Base-by-base conservation (phyloP, 2,797 vertebrate species). In the Anas acuta region DNA sequence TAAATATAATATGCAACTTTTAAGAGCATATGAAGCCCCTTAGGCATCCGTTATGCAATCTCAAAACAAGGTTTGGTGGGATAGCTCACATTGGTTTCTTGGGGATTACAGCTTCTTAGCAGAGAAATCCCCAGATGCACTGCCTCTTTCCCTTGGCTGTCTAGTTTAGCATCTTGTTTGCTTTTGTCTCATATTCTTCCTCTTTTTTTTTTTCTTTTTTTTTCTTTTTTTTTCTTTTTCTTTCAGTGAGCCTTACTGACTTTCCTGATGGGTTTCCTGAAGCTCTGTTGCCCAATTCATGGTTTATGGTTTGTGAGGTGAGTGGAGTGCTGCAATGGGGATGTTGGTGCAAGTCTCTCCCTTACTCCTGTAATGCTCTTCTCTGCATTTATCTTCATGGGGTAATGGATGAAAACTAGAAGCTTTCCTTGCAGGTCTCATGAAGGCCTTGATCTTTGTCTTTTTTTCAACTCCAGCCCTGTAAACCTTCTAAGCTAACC, bases 41-140 rank as follows among this genome's bases (percentile, higher is more conserved):
- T 4, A 26, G 51, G 76, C 72, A 89, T 64, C 39, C 22, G 33
- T 13, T 23, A 1, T 0, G 2, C 0, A 0, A 7, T 39, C 54
- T 54, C 8, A 9, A 61, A 57, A 81, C 6, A 2, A 33, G 57
- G n/a, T 79, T 49, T 49, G 74, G 82, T 65, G 61, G 13, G 57
- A 53, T 21, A 88, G 73, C 77, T 89, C 3, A 0, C 39, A 33
- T 18, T 80, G 84, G 62, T 84, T 80, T 92, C 79, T 65, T 65
- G 62, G 26, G 69, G 54, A 51, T 39, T 73, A 14, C 33, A 47
- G 45, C 62, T 92, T 77, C 77, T 64, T 61, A 58, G 67, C 64
- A 74, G 47, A 49, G 53, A 88, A 74, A 65, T 80, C 61, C 54
- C 69, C n/a, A 30, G 78, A 2, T n/a, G 25, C 22, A 6, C 32